Base-by-base conservation (phyloP, 2,797 vertebrate species). In the Chaetodon trifasciatus region DNA sequence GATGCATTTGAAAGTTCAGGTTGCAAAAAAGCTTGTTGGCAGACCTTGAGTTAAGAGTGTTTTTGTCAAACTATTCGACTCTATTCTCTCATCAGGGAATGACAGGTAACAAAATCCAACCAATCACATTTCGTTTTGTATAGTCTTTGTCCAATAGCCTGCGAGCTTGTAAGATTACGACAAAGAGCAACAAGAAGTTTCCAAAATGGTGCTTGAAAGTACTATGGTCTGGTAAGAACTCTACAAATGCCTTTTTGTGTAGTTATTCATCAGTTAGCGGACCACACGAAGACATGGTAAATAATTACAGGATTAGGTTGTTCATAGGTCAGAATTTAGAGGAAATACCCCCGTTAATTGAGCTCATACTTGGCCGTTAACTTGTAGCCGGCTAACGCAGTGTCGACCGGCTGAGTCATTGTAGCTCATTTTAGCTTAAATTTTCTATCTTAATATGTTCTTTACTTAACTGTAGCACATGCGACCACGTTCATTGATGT, bases 191-290 rank as follows among this genome's bases (percentile, higher is more conserved):
- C 84, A 93, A 93, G 86, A 95, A 90, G 86, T 95, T 96, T 96
- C 91, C 96, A 97, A 96, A 94, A 98, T 98, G 98, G 97, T 93
- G 94, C 96, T 99, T 70, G 98, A 98, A 94, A 98, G 97, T 95
- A 98, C 97, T 88, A 98, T 98, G 97, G 97, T 98, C 88, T 98
- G 98, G 97, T 99, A 96, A 98, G 97, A 53, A 85, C 78, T 79
- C 69, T 60, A 79, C 53, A 73, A 88, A 87, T 60, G 0, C 1
- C 1, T 69, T 81, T 47, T 60, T 28, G 15, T 67, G 1, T 44
- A 3, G 2, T 65, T 74, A 1, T 72, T n/a, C 2, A 11, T 19
- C 15, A 4, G 3, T 12, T 69, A 12, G 1, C 0, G 2, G 17
- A 17, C 47, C 8, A 17, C 10, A 12, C 4, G 5, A 47, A 47